A percentile compares a stretch with the other conserved stretches of the same genome.
phyloP scores from a whole-genome alignment of 2,888 invertebrate species.

The Anoncus sp. region DNA sequence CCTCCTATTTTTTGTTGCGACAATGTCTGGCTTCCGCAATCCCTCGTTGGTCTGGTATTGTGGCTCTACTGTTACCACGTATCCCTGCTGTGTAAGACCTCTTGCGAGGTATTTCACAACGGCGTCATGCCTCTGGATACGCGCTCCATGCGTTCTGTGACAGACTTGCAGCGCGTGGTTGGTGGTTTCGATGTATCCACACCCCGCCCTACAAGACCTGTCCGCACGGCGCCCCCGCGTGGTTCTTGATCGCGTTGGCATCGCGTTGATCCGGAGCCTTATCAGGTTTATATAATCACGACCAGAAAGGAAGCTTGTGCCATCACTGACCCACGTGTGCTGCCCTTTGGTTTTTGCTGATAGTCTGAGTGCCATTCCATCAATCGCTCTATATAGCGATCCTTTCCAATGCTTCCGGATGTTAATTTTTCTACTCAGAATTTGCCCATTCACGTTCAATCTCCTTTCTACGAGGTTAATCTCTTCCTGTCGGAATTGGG shows the following conservation, averaged over 20 bases:
- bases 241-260: constrained; percentile 72
- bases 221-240: constrained; percentile 65
- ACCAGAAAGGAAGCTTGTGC: constrained; percentile 43
- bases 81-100: too few species aligned
- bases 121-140: constrained; percentile 75
- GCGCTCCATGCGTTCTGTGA: constrained; percentile 74
- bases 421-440: too few species aligned
- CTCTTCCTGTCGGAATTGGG: background rate
- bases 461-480: background rate
- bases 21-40: too few species aligned
- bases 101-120: too few species aligned
- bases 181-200: constrained; percentile 70
- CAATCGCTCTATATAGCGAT: background rate
- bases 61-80: too few species aligned
- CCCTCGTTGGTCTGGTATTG: too few species aligned
- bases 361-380: constrained; percentile 40
- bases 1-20: too few species aligned
- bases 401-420: background rate
- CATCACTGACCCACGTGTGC: constrained; percentile 53
- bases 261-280: constrained; percentile 73
- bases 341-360: constrained; percentile 36
- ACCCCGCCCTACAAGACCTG: constrained; percentile 68
- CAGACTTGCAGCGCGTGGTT: constrained; percentile 73
- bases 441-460: background rate
- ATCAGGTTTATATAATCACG: constrained; percentile 46